phyloP scores from a whole-genome alignment of 2,113 vertebrate genomes.

The Ranitomeya variabilis region DNA sequence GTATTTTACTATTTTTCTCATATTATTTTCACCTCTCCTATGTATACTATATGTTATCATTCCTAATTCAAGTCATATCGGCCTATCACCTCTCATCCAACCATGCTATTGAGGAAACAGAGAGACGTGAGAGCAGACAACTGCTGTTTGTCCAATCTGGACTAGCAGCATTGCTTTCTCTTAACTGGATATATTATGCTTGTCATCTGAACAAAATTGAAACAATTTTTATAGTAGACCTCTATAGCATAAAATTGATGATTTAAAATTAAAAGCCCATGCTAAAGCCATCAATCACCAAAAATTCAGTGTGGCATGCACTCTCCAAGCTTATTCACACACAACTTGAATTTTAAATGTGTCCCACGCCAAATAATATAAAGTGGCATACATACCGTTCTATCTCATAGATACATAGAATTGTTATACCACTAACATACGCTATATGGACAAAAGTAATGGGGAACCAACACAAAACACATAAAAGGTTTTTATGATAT shows the following conservation, averaged over 20 bases:
- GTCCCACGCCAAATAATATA: too few relatives aligned
- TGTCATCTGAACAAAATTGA: background rate
- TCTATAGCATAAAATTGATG: background rate
- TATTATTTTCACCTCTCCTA: background rate
- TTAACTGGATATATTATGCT: background rate
- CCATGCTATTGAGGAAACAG: background rate
- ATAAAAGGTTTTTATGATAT: too few relatives aligned
- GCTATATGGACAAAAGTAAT: too few relatives aligned
- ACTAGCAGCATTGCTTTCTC: background rate
- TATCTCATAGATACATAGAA: too few relatives aligned
- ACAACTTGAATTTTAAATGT: too few relatives aligned
- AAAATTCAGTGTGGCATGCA: too few relatives aligned
- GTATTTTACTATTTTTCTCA: background rate
- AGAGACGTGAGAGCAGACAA: background rate
- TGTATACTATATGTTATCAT: background rate
- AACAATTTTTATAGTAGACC: background rate
- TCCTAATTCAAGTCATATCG: background rate
- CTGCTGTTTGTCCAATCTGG: background rate
- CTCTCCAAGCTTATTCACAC: too few relatives aligned
- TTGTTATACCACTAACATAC: too few relatives aligned
- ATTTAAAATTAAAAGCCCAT: background rate
- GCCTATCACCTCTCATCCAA: background rate
- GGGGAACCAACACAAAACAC: too few relatives aligned
- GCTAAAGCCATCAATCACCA: background rate
- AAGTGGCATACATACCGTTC: too few relatives aligned